phyloP scores from a whole-genome alignment of 2,113 vertebrate species.

The Perca flavescens region DNA sequence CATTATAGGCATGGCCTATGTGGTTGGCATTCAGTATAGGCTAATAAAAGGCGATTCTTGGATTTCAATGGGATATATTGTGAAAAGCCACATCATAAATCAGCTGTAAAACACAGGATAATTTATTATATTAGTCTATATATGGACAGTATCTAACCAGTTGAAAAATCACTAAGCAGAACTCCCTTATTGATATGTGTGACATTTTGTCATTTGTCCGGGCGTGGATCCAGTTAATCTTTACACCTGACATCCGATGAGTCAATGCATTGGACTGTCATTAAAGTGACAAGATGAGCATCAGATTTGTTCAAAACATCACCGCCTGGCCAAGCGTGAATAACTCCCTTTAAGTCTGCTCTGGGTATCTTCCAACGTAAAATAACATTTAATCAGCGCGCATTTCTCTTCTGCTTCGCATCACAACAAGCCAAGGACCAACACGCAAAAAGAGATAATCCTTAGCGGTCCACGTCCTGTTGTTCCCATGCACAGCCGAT shows the following conservation, averaged over 20 bases:
- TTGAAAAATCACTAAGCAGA: background rate
- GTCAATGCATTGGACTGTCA: conserved; percentile 14
- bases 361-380: conserved; percentile 26
- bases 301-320: conserved; percentile 30
- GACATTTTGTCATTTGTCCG: background rate
- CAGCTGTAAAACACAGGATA: background rate
- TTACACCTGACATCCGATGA: conserved; percentile 47
- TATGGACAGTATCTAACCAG: background rate
- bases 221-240: conserved; percentile 2
- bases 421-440: conserved; percentile 57
- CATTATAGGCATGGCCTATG: background rate
- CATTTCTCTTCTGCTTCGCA: conserved; percentile 54
- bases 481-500: conserved; percentile 45
- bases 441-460: conserved; percentile 51
- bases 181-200: background rate
- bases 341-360: conserved; percentile 42
- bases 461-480: conserved; percentile 29
- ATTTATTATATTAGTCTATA: background rate
- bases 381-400: conserved; percentile 64
- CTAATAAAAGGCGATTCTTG: background rate
- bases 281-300: conserved; percentile 44
- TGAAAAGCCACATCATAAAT: background rate
- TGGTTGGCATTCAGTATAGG: background rate
- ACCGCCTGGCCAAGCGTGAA: conserved; percentile 55
- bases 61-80: background rate